Base-by-base conservation (phyloP, 2,888 invertebrate species). In the Caenorhabditis parvicauda region DNA sequence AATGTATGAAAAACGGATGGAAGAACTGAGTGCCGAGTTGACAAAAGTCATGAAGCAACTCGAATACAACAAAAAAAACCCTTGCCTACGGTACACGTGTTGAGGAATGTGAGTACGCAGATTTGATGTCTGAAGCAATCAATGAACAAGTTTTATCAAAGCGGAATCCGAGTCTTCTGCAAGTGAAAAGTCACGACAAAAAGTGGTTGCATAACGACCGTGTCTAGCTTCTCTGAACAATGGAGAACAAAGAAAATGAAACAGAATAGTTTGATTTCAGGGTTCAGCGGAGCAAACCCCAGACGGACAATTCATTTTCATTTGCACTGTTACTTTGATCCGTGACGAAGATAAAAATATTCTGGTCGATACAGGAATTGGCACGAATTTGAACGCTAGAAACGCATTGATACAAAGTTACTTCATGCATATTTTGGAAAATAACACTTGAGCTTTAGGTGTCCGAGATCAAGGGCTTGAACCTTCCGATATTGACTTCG, bases 301-400 rank as follows among this genome's bases (percentile, higher is more conserved):
- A 25, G 64, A 67, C 43, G 73, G 69, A 21, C 64, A 71, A 39
- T 79, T 74, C 53, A 60, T 62, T n/a, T 75, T 79, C 52, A 61
- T 77, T 21, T 74, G 76, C 24, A 76, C 77, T 29, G 70, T 79
- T 19, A 79, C 78, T 2, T 39, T 79, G 47, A 66, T 79, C 45
- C 70, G 70, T 24, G 75, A 77, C 63, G 62, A 58, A 12, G 67
- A 63, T 6, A 71, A 67, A 61, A 71, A 64, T 48, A 76, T 79
- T 47, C 60, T 79, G 2, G 75, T 79, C 19, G 79, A 79, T 60
- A 79, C 79, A 3, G 79, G 79, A 4, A 59, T 79, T 7, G 78
- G 72, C 12, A 79, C 79, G 7, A 76, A 77, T 59, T 76, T 79
- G 37, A 79, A 77, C 52, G 76, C 71, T n/a, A 56, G 75, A 39